Base-by-base conservation (phyloP, 2,797 vertebrate species). In the Lophotriccus pileatus region DNA sequence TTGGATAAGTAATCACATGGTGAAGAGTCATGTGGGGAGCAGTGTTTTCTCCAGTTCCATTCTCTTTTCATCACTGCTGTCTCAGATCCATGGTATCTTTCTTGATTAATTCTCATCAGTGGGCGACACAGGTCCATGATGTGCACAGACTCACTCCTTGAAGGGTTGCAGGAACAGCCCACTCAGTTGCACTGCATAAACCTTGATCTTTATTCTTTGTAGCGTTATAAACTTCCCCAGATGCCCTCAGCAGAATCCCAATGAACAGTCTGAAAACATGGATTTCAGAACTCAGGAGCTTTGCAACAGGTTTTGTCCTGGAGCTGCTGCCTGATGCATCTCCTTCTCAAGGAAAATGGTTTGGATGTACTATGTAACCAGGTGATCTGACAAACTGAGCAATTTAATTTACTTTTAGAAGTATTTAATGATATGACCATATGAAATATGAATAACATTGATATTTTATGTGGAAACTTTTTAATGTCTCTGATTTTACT, bases 1-100 rank as follows among this genome's bases (percentile, higher is more conserved):
- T 89, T 95, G 90, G 88, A 12, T 89, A 89, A 94, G 75, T 64
- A 75, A 90, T 91, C 90, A 94, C 90, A 83, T 4, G 27, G 80
- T 41, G 44, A 80, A 85, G 73, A 90, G 73, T 84, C 90, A 82
- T 52, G 28, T 17, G 28, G 89, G 82, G 62, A 93, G 39, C 84
- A 85, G 0, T 72, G 75, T 76, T 82, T 52, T 88, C 86, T 92
- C 49, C 64, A 62, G 81, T 70, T 84, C 49, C 47, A 52, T 39
- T 66, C 66, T 64, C 16, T 68, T 37, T 63, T 84, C 67, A n/a
- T 84, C 78, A 6, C 27, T 93, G 64, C 52, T 77, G 49, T n/a
- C 52, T 90, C 41, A 89, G 60, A 67, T 84, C 67, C 84, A 63
- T 47, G 74, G 20, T 46, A 67, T 41, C 63, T 53, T 70, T 79